Base-by-base conservation (phyloP, 1,140 invertebrate species). In the Caenorhabditis briggsae region DNA sequence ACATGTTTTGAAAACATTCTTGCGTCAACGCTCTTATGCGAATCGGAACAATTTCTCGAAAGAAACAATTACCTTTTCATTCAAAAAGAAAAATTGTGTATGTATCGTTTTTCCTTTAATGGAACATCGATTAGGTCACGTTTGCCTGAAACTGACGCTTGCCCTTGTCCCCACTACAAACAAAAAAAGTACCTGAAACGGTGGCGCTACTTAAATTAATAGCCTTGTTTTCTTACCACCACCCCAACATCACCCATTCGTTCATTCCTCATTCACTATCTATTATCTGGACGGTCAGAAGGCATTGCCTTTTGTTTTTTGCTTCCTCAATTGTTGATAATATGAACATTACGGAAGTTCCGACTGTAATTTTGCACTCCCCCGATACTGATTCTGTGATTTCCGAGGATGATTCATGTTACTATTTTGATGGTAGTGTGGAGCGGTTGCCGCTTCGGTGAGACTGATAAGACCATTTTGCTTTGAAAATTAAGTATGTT, bases 331-430 rank as follows among this genome's bases (percentile, higher is more conserved):
- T 50, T 23, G 70, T 11, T 78, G n/a, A 61, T 61, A 25, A 11
- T 50, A 78, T 78, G 46, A 78, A 78, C 20, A 46, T 50, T 50
- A 46, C 70, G 20, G 46, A 78, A 50, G 46, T 50, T 23, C 70
- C 70, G 5, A 78, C 43, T 50, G 20, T 50, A 50, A 53, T 48
- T 50, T 50, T 78, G 20, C 43, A 78, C 70, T 50, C 46, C 20
- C 20, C 70, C 50, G 70, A 78, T 9, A 53, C 70, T 78, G 70
- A 78, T 48, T 78, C 70, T 23, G 46, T 78, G 46, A 78, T 78
- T 78, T 78, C 70, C 64, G 64, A 70, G 43, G 41, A 70, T 78
- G 70, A 78, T 50, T 78, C 70, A 78, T 25, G 7, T 43, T 78
- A 78, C 50, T 78, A 53, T 50, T 78, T 50, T 50, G 5, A 50